Evolutionary conservation across 2,113 vertebrate species (phyloP), one percentile per base, ranked within the genome.

Genomic region (Puma concolor): DNA sequence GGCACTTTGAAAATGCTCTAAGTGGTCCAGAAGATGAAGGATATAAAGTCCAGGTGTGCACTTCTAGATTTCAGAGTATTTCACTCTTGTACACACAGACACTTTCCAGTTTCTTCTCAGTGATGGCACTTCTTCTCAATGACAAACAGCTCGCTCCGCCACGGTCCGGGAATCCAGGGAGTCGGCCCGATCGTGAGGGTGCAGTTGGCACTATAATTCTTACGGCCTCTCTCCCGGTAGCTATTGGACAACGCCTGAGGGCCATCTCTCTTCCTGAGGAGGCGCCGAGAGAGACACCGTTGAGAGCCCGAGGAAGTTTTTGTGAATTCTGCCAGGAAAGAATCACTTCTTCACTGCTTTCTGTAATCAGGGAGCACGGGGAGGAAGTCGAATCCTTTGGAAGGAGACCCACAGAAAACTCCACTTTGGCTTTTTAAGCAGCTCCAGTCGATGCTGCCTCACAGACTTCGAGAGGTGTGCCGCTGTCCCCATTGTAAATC

Each of bases 51-150:
- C 29, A 64, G 54, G 50, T 12, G 23, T 64, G 31, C 2, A 57
- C 8, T 10, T 79, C 66, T 90, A 23, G 31, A 44, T 50, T 80
- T 84, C 36, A 86, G 38, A 66, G 16, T 29, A 67, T 76, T 94
- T 88, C 6, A 54, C 41, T 88, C 38, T 81, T 84, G 77, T 50
- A 69, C n/a, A 64, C 79, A 82, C 1, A 36, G 41, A 76, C 93
- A 36, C 52, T 79, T 96, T 92, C n/a, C 74, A 67, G 74, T 95
- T 92, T 82, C 38, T 29, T 89, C 88, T 82, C 69, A 88, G 38
- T 27, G 63, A 85, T 36, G 97, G 71, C 1, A 1, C 23, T 84
- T n/a, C 77, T 85, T 93, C 29, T 90, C 50, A 71, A 52, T 67
- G 92, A 95, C 33, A 66, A 90, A 83, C 19, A 88, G 66, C 2